Conservation (phyloP, 64 coral and sea anemone species). For the Porites australiensis region DNA sequence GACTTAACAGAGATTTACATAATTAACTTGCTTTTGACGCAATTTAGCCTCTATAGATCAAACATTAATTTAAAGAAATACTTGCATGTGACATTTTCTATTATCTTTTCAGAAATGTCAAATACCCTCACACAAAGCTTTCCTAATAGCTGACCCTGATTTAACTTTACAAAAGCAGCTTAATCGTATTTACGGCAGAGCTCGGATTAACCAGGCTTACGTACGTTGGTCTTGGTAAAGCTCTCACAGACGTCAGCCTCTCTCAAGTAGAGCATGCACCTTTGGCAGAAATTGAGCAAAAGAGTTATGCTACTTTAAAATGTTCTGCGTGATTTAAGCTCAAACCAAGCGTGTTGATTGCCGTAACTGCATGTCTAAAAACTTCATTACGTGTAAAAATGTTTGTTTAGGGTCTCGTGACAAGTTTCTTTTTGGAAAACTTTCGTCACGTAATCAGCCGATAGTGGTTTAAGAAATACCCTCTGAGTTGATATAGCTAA, state of each 20-base stretch:
- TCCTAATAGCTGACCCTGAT: neutral
- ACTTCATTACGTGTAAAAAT: too few species aligned
- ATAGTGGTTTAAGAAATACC: too few species aligned
- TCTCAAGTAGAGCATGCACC: neutral
- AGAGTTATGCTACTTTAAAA: neutral
- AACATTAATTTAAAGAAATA: neutral
- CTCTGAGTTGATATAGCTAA: too few species aligned
- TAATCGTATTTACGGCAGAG: slow-evolving; percentile 31
- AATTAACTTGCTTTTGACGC: neutral
- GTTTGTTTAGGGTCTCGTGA: neutral
- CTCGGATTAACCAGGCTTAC: neutral
- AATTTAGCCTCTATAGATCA: neutral
- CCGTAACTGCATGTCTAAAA: neutral
- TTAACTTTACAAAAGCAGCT: neutral
- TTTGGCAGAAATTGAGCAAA: neutral
- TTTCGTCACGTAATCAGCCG: neutral
- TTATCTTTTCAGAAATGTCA: neutral
- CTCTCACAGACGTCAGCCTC: neutral
- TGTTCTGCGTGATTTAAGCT: neutral
- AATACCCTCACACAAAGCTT: slow-evolving; percentile 19
- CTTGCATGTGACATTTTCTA: neutral
- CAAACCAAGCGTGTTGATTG: neutral
- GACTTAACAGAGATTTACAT: slow-evolving; percentile 31
- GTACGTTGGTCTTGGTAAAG: neutral
- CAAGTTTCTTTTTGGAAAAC: neutral